Evolutionary conservation across 2,797 vertebrate genomes (phyloP).

Genomic region (Odontamblyopus lacepedii): DNA sequence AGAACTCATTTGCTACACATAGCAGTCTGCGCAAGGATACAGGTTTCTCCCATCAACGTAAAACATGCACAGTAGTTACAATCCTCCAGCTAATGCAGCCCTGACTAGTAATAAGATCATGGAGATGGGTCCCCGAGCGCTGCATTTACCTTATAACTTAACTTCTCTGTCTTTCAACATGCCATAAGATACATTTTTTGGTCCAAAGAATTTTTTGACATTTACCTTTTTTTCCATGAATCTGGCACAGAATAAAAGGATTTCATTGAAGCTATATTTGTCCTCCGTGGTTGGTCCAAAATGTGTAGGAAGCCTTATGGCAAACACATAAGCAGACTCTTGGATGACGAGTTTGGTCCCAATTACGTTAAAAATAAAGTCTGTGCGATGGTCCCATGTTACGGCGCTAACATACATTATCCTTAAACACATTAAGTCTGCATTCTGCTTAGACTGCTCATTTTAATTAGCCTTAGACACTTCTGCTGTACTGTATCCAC

Average conservation of each 20-base stretch:
- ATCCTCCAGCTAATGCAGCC: too few relatives aligned
- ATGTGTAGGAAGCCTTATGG: constrained; percentile 4
- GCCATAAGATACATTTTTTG: too few relatives aligned
- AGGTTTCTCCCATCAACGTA: too few relatives aligned
- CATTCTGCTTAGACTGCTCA: constrained; percentile 40
- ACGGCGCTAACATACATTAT: constrained; percentile 21
- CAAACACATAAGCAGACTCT: constrained; percentile 15
- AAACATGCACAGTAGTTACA: too few relatives aligned
- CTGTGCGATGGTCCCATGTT: constrained; percentile 32
- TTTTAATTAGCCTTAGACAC: constrained; percentile 55
- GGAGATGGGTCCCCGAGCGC: too few relatives aligned
- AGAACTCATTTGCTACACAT: too few relatives aligned
- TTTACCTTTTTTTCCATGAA: too few relatives aligned
- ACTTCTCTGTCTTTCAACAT: background rate
- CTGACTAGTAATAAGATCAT: too few relatives aligned
- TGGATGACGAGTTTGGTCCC: constrained; percentile 23
- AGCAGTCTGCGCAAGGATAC: too few relatives aligned
- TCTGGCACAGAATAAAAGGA: background rate
- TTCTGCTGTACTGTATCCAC: constrained; percentile 27
- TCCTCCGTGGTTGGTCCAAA: background rate
- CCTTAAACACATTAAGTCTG: constrained; percentile 24
- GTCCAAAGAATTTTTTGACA: too few relatives aligned
- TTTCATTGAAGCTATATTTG: background rate
- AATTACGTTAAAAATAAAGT: constrained; percentile 32
- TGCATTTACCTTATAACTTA: too few relatives aligned